Evolutionary conservation across 2,888 invertebrate genomes (phyloP), one percentile per base, ranked within the genome.

Genomic region (Melanophora roralis): DNA sequence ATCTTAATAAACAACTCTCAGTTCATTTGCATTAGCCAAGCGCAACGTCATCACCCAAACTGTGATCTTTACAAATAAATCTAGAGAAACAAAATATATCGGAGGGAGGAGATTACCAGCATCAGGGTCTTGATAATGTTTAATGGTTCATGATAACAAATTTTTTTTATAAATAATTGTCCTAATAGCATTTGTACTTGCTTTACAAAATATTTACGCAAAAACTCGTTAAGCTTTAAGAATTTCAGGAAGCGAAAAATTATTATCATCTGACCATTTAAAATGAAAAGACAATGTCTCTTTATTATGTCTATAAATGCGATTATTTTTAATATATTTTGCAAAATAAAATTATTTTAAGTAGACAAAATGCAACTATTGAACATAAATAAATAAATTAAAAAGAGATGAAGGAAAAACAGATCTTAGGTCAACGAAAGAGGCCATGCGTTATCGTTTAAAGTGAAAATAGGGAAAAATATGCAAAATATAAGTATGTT

Each of bases 101-200:
- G n/a, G 57, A 36, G 36, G 62, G 51, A 49, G 62, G 4, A 47
- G 34, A 38, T 49, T 14, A 23, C 34, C 40, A 72, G 82, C 83
- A 83, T 77, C 83, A 84, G 82, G 83, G 83, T 82, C 81, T 77
- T 80, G 85, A 85, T 86, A 86, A 86, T 84, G 84, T 83, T 84
- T 81, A 84, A 85, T 84, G 85, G 84, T 80, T 85, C 85, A 85
- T 84, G 83, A 84, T 85, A 85, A 84, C 80, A 84, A 49, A 45
- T 36, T 6, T 36, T 45, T 45, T 27, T 49, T 60, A 49, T 49
- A 64, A 64, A 64, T 59, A 49, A 38, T 36, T 51, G 32, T 49
- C 27, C n/a, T 51, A 34, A 57, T 34, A n/a, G 2, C 38, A 47
- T n/a, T 71, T 69, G 32, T 62, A 62, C 16, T 77, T 64, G 34